Evolutionary conservation across 1,140 invertebrate species (phyloP).

Genomic region (Drosophila mojavensis): DNA sequence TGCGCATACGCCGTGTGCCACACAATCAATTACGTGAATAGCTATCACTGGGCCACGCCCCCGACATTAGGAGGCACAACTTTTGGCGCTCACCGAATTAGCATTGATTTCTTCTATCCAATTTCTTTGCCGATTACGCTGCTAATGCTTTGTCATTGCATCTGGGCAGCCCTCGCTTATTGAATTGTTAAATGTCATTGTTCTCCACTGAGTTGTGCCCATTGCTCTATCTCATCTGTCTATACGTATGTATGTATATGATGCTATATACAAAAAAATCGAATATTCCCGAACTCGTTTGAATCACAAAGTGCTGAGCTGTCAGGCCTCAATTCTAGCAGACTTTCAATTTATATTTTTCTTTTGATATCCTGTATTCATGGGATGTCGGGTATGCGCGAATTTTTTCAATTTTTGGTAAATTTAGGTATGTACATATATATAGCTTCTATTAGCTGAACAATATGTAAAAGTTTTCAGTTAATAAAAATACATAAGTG

Average conservation of each 20-base stretch:
- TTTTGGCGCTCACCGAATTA: conserved; percentile 34
- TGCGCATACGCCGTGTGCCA: conserved; percentile 37
- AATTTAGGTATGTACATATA: no score
- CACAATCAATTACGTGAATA: conserved; percentile 68
- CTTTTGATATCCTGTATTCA: neutral
- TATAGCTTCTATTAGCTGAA: no score
- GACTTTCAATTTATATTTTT: conserved; percentile 16
- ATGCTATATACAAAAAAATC: neutral
- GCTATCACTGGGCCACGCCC: conserved; percentile 52
- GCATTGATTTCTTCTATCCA: conserved; percentile 42
- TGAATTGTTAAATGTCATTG: conserved; percentile 49
- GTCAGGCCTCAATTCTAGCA: conserved; percentile 24
- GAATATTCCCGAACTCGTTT: conserved; percentile 20
- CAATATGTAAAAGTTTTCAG: no score
- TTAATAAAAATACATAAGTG: no score
- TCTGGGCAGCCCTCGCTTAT: conserved; percentile 25
- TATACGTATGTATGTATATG: conserved; percentile 18
- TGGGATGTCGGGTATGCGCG: no score
- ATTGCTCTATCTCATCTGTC: conserved; percentile 30
- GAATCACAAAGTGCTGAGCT: conserved; percentile 45
- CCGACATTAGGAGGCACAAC: conserved; percentile 59
- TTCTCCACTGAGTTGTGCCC: neutral
- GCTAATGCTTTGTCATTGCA: conserved; percentile 61
- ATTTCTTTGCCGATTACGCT: conserved; percentile 24
- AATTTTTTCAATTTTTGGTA: no score